A percentile compares a stretch with the other conserved stretches of the same genome.
Evolutionary conservation across 2,113 vertebrate species (phyloP).

Genomic region (Boleophthalmus pectinirostris): DNA sequence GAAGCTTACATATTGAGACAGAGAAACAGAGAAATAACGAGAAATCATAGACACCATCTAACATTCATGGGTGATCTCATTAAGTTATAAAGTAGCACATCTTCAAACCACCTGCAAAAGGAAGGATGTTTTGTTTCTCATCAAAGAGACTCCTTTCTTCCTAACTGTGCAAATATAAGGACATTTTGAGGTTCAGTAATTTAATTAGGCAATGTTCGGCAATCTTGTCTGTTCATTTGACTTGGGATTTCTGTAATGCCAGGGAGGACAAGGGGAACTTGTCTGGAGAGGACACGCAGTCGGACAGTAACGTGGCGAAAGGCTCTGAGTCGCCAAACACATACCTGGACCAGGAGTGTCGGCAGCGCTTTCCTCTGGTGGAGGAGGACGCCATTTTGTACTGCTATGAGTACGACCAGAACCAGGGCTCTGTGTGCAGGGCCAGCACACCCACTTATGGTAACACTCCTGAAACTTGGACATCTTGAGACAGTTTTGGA

Average conservation of each 20-base stretch:
- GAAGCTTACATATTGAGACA: no score
- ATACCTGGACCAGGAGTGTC: slow-evolving; percentile 96
- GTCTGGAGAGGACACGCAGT: slow-evolving; percentile 82
- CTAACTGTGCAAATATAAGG: not conserved
- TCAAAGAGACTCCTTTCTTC: not conserved
- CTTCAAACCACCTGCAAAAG: not conserved
- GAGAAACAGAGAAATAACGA: not conserved
- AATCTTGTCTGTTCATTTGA: not conserved
- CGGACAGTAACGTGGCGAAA: slow-evolving; percentile 85
- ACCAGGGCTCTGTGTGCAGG: slow-evolving; percentile 87
- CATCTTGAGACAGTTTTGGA: slow-evolving; percentile 19
- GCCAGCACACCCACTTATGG: slow-evolving; percentile 95
- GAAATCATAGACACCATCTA: not conserved
- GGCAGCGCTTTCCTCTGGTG: slow-evolving; percentile 88
- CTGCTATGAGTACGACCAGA: slow-evolving; percentile 97
- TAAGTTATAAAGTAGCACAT: not conserved
- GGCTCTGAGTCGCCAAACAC: slow-evolving; percentile 98
- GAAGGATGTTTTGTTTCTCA: not conserved
- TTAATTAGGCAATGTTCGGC: not conserved
- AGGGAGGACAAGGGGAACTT: slow-evolving; percentile 93
- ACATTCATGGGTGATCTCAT: not conserved
- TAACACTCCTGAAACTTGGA: slow-evolving; percentile 60
- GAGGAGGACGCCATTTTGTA: slow-evolving; percentile 95
- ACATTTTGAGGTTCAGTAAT: not conserved
- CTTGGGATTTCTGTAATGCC: slow-evolving; percentile 7